Evolutionary conservation across 2,888 invertebrate species (phyloP).

Genomic region (Apamea anceps): DNA sequence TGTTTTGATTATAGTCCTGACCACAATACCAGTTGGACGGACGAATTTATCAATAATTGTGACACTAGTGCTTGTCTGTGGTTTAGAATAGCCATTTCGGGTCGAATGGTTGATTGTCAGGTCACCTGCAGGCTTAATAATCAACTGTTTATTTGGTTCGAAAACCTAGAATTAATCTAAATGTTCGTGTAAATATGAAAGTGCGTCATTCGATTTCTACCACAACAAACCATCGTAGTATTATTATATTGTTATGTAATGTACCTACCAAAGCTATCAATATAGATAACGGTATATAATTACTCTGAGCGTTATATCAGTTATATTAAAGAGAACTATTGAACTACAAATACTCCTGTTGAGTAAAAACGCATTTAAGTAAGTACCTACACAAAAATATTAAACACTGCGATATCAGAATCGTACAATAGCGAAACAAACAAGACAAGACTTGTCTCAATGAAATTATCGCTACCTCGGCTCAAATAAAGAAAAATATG

Average conservation of each 20-base stretch:
- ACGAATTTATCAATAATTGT: constrained; percentile 50
- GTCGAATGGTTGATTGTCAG: constrained; percentile 24
- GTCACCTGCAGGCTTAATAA: constrained; percentile 21
- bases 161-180: constrained; percentile 12
- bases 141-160: constrained; percentile 30
- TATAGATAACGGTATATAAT: constrained; percentile 27
- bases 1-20: constrained; percentile 49
- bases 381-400: background rate
- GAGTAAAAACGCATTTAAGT: constrained; percentile 31
- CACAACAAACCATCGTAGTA: constrained; percentile 13
- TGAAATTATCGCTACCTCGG: constrained; percentile 33
- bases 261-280: constrained; percentile 7
- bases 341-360: constrained; percentile 5
- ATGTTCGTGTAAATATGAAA: constrained; percentile 18
- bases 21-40: constrained; percentile 35
- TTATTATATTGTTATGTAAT: constrained; percentile 6
- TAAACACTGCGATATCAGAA: constrained; percentile 13
- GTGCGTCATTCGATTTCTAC: constrained; percentile 26
- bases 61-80: constrained; percentile 36
- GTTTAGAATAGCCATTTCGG: constrained; percentile 25
- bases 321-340: background rate
- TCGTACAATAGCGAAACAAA: constrained; percentile 22
- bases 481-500: constrained; percentile 36
- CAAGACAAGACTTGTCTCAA: constrained; percentile 9
- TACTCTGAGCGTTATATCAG: background rate